Conservation (phyloP, 2,113 vertebrate genomes). For the Monarcha castaneiventris region DNA sequence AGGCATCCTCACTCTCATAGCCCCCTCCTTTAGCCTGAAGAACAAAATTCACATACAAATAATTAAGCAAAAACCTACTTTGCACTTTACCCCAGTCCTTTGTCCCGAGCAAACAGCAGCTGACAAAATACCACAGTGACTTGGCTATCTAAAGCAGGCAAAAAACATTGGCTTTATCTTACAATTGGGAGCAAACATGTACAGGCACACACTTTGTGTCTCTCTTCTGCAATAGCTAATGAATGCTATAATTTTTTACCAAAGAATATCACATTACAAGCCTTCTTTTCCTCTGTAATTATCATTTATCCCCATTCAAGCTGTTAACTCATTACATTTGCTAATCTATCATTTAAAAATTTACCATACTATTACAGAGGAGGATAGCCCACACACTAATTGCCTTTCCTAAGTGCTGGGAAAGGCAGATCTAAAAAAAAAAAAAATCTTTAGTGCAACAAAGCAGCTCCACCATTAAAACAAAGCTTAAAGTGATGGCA, state of each 20-base stretch:
- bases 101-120: neutral
- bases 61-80: neutral
- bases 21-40: conserved; percentile 94
- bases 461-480: neutral
- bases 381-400: conserved; percentile 1
- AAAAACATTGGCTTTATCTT: neutral
- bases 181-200: neutral
- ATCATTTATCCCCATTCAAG: conserved; percentile 39
- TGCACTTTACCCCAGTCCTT: neutral
- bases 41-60: neutral
- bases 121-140: neutral
- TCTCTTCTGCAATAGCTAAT: neutral
- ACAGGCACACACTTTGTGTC: neutral
- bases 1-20: conserved; percentile 96
- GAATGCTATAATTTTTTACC: conserved; percentile 15
- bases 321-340: neutral
- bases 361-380: neutral
- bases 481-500: neutral
- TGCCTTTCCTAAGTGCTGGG: neutral
- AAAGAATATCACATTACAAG: conserved; percentile 16
- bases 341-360: conserved; percentile 36
- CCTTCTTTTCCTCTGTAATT: conserved; percentile 23
- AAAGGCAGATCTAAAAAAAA: neutral
- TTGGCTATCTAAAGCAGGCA: neutral
- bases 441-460: neutral